Base-by-base conservation (phyloP, 1,140 invertebrate species). In the Sarcophaga peregrina region DNA sequence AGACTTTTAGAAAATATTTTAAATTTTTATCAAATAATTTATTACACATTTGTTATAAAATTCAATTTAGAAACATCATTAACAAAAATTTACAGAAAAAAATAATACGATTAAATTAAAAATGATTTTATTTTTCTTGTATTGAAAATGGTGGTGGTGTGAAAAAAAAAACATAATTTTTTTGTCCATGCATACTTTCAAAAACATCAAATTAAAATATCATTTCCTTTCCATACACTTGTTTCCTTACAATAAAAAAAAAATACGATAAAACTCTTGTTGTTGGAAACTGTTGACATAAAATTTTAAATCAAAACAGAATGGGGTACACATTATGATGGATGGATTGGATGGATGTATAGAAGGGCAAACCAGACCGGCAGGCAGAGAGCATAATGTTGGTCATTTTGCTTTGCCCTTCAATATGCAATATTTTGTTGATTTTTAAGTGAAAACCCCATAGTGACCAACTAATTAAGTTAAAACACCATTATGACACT, bases 401-500 rank as follows among this genome's bases (percentile, higher is more conserved):
- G 25, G 25, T 37, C 25, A 37, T 37, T 37, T 37, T 37, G 25
- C 25, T 37, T 37, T 37, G 25, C 25, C 25, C 25, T 37, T 37
- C 25, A 37, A 37, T 37, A 37, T 37, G 25, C 25, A 37, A 37
- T 37, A 37, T 37, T 37, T 37, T 37, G 25, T 37, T 37, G 25
- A 68, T 25, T 68, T 20, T 68, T 8, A 25, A 68, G 17, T n/a
- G 25, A 68, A 68, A 68, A 68, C 62, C 20, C 62, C 62, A 68
- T 25, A 68, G 75, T 78, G 75, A 78, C 75, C 75, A 78, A 17
- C 75, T 78, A 78, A 78, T 78, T 78, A 78, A 78, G 75, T 78
- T 78, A 78, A 78, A 50, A 17, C 47, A 50, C 75, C 75, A 78
- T 78, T 78, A 78, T 52, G 75, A 78, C 75, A 78, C 75, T 78